Base-by-base conservation (phyloP, 1,140 invertebrate species). In the Lasioglossum baleicum region DNA sequence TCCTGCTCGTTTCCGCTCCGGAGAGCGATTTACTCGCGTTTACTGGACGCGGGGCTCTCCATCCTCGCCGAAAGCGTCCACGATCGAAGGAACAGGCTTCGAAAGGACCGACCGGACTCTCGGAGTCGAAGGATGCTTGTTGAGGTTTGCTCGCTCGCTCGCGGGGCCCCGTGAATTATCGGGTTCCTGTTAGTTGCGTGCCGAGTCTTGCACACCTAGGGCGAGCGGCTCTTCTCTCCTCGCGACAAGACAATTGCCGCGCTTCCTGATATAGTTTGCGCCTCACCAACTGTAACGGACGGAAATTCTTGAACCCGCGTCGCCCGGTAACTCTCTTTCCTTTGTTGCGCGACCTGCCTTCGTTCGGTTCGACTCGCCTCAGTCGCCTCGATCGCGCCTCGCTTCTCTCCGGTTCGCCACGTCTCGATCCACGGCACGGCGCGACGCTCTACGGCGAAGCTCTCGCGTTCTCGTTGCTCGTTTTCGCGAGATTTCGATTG, bases 181-280 rank as follows among this genome's bases (percentile, higher is more conserved):
- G 87, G 87, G 89, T 91, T 91, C 90, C 90, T 90, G 89, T 88
- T 86, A 90, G 90, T 91, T 91, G 90, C 90, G 90, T 91, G 90
- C 82, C 88, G 89, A 89, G 88, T 84, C 85, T 88, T 88, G 71
- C 83, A 86, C 89, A 85, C 85, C 84, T 84, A 80, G 87, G 82
- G 85, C 83, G 81, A 90, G 84, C 82, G 73, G 72, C 78, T 86
- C 82, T 75, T 83, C 89, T 90, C 88, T n/a, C 17, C 84, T 88
- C 88, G 88, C 87, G 90, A 91, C 89, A 91, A 88, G 89, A 89
- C 90, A 91, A 92, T 92, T 92, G 90, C 90, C 87, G 84, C 90
- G 82, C 90, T 92, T 92, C 91, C 90, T 90, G 89, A 84, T 83
- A 83, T 78, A 83, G 87, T 87, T 89, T 88, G 87, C 86, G 87